These are phyloP conservation scores for Brachionus rubens DNA, from an alignment of 1,140 invertebrate genomes.

Conservation along the genomic window DNA sequence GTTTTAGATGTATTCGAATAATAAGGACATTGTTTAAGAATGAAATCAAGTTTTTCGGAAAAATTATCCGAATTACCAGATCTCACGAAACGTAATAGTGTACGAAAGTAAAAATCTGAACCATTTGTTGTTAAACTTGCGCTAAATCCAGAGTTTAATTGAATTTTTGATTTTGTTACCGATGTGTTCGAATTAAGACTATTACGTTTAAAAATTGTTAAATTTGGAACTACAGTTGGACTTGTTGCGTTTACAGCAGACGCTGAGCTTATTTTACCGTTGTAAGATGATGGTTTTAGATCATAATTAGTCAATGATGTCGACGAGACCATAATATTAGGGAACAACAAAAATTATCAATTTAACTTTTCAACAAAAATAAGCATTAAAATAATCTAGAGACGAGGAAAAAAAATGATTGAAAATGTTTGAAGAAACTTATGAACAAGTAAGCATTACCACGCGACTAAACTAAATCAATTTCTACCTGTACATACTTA, in stretches of 20 bases:
- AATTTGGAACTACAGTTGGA: not conserved
- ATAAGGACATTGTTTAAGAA: constrained; percentile 35
- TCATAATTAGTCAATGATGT: constrained; percentile 36
- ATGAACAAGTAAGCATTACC: too few relatives aligned
- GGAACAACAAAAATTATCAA: too few relatives aligned
- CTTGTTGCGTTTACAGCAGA: constrained; percentile 18
- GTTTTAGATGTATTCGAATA: not conserved
- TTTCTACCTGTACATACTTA: too few relatives aligned
- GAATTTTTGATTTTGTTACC: not conserved
- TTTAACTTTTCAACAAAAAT: too few relatives aligned
- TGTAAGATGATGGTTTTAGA: not conserved
- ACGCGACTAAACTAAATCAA: too few relatives aligned
- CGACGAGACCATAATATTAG: not conserved
- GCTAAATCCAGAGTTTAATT: not conserved
- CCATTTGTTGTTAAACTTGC: not conserved
- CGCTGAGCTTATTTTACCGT: constrained; percentile 23
- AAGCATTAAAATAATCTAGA: too few relatives aligned
- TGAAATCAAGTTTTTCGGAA: constrained; percentile 36
- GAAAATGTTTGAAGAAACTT: too few relatives aligned
- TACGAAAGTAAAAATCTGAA: constrained; percentile 21
- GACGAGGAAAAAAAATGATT: too few relatives aligned
- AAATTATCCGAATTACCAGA: constrained; percentile 13
- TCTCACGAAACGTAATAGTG: constrained; percentile 9
- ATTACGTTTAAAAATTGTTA: not conserved
- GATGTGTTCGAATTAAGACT: constrained; percentile 4